Base-by-base conservation (phyloP, 1,140 invertebrate genomes). In the Zaprionus ornatus region DNA sequence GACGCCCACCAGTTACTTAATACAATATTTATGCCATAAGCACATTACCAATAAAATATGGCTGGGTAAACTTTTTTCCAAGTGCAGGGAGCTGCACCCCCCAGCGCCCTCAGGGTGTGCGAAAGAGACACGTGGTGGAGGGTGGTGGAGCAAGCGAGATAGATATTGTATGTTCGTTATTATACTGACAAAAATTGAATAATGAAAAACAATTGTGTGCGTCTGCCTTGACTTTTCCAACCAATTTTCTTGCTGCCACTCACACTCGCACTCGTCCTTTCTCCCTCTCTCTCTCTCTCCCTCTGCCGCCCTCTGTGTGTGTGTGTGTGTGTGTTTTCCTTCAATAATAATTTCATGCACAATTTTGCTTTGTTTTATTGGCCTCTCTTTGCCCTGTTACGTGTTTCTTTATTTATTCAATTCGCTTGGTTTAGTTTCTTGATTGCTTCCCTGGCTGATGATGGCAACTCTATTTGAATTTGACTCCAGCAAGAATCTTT, bases 11-110 rank as follows among this genome's bases (percentile, higher is more conserved):
- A 91, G 88, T 91, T 91, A 91, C 88, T 91, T 91, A 88, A 91
- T 91, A 91, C 87, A 91, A 91, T 91, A 91, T 91, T 91, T 91
- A 91, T 91, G 83, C 79, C 88, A 91, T 91, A 91, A 91, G 88
- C 88, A 91, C 87, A 91, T 91, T 91, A 91, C 88, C 86, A 90
- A 90, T 90, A 91, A 90, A 90, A 90, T 90, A 90, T 90, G 84
- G 84, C 84, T 84, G 84, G 74, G 77, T 76, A 68, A 80, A 87
- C 72, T 90, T 90, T 90, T 87, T 84, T 77, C 75, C 65, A 69
- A 42, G 52, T 64, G 68, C 63, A 57, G 74, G n/a, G n/a, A n/a
- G n/a, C n/a, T n/a, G n/a, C n/a, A 10, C 27, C 27, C 17, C 21
- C 4, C 32, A n/a, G 10, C 45, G 23, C 72, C 42, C 56, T 48